These are phyloP conservation scores for Poeciliopsis retropinna DNA, from an alignment of 2,113 vertebrate genomes.

Conservation along the genomic window DNA sequence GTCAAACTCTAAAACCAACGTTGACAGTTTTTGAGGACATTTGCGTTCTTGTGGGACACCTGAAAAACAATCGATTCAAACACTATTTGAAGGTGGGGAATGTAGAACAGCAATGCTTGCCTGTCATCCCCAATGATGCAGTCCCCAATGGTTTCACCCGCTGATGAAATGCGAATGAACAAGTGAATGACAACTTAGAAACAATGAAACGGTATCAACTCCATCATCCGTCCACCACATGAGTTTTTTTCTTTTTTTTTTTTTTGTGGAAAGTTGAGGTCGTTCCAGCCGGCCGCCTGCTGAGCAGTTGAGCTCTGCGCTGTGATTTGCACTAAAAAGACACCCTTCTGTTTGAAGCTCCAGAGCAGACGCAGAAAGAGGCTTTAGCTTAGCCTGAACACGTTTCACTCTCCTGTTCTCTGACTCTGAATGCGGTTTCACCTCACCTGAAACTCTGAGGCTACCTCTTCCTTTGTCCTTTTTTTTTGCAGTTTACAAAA, in stretches of 20 bases:
- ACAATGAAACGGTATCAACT: slow-evolving; percentile 25
- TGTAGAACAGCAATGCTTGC: background rate
- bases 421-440: slow-evolving; percentile 67
- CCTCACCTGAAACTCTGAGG: slow-evolving; percentile 63
- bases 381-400: slow-evolving; percentile 46
- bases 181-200: slow-evolving; percentile 53
- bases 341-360: slow-evolving; percentile 45
- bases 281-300: slow-evolving; percentile 27
- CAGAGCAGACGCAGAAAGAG: slow-evolving; percentile 8
- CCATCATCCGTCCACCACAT: slow-evolving; percentile 37
- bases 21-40: slow-evolving; percentile 39
- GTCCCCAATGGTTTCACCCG: slow-evolving; percentile 29
- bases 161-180: slow-evolving; percentile 57
- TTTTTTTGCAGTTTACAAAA: slow-evolving; percentile 45
- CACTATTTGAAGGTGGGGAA: slow-evolving; percentile 26
- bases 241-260: slow-evolving; percentile 16
- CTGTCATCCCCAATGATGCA: slow-evolving; percentile 49
- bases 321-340: slow-evolving; percentile 71
- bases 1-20: slow-evolving; percentile 6
- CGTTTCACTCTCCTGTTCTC: slow-evolving; percentile 39
- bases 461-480: slow-evolving; percentile 55
- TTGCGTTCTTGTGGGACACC: slow-evolving; percentile 27
- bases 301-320: slow-evolving; percentile 18
- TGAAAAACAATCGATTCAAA: slow-evolving; percentile 65
- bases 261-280: slow-evolving; percentile 42